Evolutionary conservation across 1,140 invertebrate species (phyloP), one percentile per base, ranked within the genome.

Genomic region (Papilio machaon): DNA sequence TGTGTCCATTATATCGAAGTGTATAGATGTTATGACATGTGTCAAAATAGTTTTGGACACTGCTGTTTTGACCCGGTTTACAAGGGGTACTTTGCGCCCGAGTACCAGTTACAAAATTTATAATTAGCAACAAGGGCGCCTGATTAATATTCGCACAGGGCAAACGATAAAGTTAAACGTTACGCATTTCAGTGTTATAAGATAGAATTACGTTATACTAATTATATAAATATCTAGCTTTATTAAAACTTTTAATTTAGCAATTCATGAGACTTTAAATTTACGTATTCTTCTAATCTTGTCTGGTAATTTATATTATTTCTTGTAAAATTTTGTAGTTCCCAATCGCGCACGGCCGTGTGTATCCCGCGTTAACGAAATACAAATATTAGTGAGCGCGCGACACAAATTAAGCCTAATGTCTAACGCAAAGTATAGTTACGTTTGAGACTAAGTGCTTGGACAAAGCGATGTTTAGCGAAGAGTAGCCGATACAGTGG

Each of bases 381-480:
- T 89, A 91, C 91, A 93, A 94, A 94, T 89, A 94, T 93, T 93
- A 86, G 89, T 87, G 64, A 81, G 76, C 87, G 85, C 86, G 89
- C 92, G 91, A 91, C 92, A 94, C 92, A 94, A 94, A 94, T 94
- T 92, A 93, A 90, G 89, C 83, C 93, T 94, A 94, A 94, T 92
- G 88, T 88, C 88, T 88, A 94, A 93, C 85, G 92, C 87, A 94
- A 94, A 94, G 92, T 82, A 86, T 80, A 88, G 89, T 90, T 93
- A 91, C 92, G 90, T 87, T 90, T 86, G 87, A 90, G 88, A 93
- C 93, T 94, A 94, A 94, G 85, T 92, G 92, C 87, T 93, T 93
- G 83, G 79, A 90, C 91, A 94, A 94, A 92, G 91, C 83, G 79
- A 80, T 88, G 82, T 85, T 92, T 90, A 90, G 85, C 89, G 85